Percentiles rank a stretch among this genome's conserved stretches.
Evolutionary conservation across 2,113 vertebrate species (phyloP).

Genomic region (Danio rerio): DNA sequence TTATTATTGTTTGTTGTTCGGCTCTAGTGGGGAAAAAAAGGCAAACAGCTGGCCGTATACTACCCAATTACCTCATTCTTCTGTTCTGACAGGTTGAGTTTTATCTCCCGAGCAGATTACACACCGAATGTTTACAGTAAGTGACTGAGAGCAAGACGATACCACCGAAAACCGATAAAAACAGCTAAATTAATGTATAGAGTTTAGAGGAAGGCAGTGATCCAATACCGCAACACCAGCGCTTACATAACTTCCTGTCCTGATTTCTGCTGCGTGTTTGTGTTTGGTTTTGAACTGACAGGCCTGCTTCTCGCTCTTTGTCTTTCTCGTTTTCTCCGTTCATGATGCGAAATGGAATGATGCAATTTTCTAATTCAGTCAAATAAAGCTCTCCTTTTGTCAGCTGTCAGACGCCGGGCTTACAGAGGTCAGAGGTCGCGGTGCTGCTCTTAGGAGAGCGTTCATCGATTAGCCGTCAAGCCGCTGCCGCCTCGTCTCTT

Average conservation of each 20-base stretch:
- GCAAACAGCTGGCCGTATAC: constrained; percentile 37
- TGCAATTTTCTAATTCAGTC: constrained; percentile 83
- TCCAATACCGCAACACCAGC: background rate
- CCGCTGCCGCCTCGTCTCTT: constrained; percentile 82
- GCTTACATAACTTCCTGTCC: constrained; percentile 4
- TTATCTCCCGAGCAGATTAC: constrained; percentile 30
- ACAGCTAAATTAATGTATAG: constrained; percentile 21
- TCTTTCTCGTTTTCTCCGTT: constrained; percentile 17
- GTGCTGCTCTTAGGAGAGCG: constrained; percentile 86
- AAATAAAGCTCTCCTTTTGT: constrained; percentile 89
- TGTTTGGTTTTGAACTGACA: no score
- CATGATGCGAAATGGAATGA: constrained; percentile 32
- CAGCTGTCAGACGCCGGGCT: constrained; percentile 91
- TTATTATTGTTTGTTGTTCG: background rate
- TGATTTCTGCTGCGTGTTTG: no score
- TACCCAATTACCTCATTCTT: constrained; percentile 32
- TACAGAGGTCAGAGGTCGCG: constrained; percentile 88
- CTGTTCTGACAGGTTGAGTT: constrained; percentile 49
- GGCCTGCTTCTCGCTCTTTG: constrained; percentile 10
- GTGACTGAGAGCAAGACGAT: constrained; percentile 14
- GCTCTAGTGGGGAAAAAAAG: constrained; percentile 5
- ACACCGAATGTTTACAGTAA: constrained; percentile 40
- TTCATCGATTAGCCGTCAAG: constrained; percentile 99
- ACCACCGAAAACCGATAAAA: constrained; percentile 28
- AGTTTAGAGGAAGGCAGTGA: constrained; percentile 13